Base-by-base conservation (phyloP, 1,140 invertebrate genomes). In the Bradynema listronoti region DNA sequence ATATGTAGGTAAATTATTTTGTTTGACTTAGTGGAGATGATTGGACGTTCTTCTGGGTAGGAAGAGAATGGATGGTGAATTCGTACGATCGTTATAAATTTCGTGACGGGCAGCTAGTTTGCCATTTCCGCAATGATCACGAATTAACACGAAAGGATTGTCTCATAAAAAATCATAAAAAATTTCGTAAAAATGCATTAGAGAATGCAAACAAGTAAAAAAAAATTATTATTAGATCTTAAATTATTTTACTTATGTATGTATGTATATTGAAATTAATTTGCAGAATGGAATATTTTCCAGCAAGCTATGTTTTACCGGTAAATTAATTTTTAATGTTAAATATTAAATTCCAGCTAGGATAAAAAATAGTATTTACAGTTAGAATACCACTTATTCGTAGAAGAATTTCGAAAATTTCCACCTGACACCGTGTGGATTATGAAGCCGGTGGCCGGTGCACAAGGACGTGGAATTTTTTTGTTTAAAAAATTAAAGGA, bases 31-130 rank as follows among this genome's bases (percentile, higher is more conserved):
- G 80, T 51, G 79, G 80, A 36, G 78, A 78, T 47, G 81, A 82
- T 6, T 83, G 81, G 81, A 78, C 81, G 57, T 80, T 83, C 50
- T 81, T 76, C 56, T 83, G 81, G 81, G 81, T 80, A 65, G 81
- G 81, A 52, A 58, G 80, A 32, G 79, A 80, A 58, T 82, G 80
- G 80, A 78, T 82, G 54, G 78, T 67, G 27, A 58, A 27, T n/a
- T 78, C 78, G 51, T 82, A 80, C 65, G 81, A 82, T 63, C 74
- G 79, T 39, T 78, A 77, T 52, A 81, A 81, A 60, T 73, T 83
- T 27, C 75, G 80, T 53, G 81, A 82, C 68, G 77, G 81, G 47
- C 78, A 80, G 63, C 75, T 78, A 61, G 80, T 83, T 29, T 79
- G 80, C 55, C 81, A 83, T 60, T 83, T 82, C 56, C 65, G 81